Evolutionary conservation across 2,888 invertebrate genomes (phyloP).

Genomic region (Acleris holmiana): DNA sequence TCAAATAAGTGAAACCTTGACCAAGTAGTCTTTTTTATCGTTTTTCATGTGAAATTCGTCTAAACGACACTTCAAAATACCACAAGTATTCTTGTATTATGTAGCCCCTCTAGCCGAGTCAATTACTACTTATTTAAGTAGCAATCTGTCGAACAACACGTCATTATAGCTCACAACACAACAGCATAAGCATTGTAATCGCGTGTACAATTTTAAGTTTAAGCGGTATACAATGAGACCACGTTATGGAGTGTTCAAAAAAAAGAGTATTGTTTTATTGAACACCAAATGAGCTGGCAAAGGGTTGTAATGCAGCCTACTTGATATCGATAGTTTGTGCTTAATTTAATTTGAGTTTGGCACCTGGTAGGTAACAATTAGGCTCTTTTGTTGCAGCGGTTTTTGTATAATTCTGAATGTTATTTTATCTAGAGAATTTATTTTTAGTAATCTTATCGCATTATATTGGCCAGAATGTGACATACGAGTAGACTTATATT

Average conservation of each 20-base stretch:
- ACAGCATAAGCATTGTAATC: neutral
- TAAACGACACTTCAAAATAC: too few species aligned
- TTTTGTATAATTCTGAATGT: too few species aligned
- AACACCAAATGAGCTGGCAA: constrained; percentile 25
- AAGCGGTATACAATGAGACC: constrained; percentile 25
- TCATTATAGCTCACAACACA: constrained; percentile 1
- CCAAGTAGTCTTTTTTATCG: too few species aligned
- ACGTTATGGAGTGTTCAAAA: constrained; percentile 33
- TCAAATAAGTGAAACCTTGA: too few species aligned
- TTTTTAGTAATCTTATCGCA: too few species aligned
- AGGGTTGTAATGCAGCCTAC: constrained; percentile 27
- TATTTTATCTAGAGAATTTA: too few species aligned
- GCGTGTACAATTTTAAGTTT: constrained; percentile 1
- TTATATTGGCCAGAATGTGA: too few species aligned
- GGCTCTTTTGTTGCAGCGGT: too few species aligned
- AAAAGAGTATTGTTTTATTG: constrained; percentile 36
- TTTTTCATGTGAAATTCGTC: too few species aligned
- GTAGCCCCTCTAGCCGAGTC: constrained; percentile 27
- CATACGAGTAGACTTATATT: too few species aligned
- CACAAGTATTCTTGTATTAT: constrained; percentile 16
- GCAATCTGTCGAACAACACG: constrained; percentile 22
- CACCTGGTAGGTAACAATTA: constrained; percentile 22
- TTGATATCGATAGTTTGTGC: constrained; percentile 25
- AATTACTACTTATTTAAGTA: constrained; percentile 31
- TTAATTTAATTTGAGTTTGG: neutral